Conservation (phyloP, 2,888 invertebrate genomes). For the Periphyllus acericola region DNA sequence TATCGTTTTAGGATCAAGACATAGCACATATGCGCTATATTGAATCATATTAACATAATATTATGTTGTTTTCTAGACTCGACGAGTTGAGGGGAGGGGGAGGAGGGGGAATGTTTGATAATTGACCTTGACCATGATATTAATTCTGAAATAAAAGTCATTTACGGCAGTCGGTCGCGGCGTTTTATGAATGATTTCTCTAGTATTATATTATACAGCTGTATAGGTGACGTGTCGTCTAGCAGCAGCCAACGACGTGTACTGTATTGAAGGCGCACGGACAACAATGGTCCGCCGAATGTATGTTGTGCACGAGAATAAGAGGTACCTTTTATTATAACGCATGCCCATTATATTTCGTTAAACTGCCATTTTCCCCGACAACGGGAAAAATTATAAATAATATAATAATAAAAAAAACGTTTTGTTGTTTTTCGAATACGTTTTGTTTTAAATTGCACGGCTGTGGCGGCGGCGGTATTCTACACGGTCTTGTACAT, state of each 20-base stretch:
- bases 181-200: not conserved
- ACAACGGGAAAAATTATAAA: not conserved
- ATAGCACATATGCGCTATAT: no score
- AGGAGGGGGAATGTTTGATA: no score
- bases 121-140: no score
- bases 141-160: not conserved
- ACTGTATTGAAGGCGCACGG: not conserved
- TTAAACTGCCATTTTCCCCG: constrained; percentile 7
- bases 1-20: no score
- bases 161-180: not conserved
- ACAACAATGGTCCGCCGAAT: not conserved
- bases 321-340: not conserved
- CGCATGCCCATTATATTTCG: constrained; percentile 1
- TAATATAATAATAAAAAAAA: not conserved
- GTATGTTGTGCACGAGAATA: not conserved
- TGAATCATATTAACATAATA: no score
- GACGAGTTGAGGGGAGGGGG: no score
- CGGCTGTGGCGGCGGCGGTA: not conserved
- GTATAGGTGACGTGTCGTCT: not conserved
- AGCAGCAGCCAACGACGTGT: no score
- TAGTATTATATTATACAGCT: no score
- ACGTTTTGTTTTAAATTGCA: constrained; percentile 21
- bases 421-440: constrained; percentile 10
- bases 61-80: no score
- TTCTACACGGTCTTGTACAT: not conserved